Conservation (phyloP, 2,113 vertebrate genomes). For the Silurus meridionalis region DNA sequence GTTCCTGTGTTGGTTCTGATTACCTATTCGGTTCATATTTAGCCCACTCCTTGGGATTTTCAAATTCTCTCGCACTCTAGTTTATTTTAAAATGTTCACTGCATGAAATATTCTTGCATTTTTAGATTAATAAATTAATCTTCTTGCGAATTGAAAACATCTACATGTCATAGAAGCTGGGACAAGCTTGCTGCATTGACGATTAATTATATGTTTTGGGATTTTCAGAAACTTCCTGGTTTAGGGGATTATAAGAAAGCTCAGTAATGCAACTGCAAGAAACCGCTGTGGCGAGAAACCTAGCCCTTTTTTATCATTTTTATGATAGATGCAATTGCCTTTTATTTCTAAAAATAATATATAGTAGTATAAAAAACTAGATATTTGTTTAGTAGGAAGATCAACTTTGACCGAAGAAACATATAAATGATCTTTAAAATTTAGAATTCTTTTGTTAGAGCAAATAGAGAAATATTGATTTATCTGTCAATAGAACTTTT, state of each 20-base stretch:
- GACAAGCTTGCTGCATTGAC: background rate
- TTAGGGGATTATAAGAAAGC: background rate
- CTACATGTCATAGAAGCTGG: background rate
- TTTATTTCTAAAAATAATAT: too few species aligned
- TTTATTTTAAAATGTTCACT: conserved; percentile 7
- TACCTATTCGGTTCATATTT: background rate
- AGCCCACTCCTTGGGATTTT: background rate
- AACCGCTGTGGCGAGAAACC: too few species aligned
- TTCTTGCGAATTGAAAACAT: background rate
- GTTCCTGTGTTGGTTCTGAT: background rate
- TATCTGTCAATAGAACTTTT: too few species aligned
- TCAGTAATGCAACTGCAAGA: background rate
- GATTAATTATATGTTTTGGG: background rate
- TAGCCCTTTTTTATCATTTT: too few species aligned
- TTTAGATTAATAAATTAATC: background rate
- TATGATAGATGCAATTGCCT: too few species aligned
- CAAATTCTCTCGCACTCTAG: background rate
- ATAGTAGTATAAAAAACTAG: too few species aligned
- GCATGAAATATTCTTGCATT: background rate
- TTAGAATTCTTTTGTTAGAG: too few species aligned
- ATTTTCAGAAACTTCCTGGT: background rate
- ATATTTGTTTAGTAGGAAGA: too few species aligned
- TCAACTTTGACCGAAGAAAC: too few species aligned
- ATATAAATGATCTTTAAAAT: too few species aligned
- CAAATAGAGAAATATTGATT: too few species aligned